Percentiles rank a stretch among this genome's conserved stretches.
Conservation (phyloP, 2,888 invertebrate genomes). For the Rhyacophila evoluta region DNA sequence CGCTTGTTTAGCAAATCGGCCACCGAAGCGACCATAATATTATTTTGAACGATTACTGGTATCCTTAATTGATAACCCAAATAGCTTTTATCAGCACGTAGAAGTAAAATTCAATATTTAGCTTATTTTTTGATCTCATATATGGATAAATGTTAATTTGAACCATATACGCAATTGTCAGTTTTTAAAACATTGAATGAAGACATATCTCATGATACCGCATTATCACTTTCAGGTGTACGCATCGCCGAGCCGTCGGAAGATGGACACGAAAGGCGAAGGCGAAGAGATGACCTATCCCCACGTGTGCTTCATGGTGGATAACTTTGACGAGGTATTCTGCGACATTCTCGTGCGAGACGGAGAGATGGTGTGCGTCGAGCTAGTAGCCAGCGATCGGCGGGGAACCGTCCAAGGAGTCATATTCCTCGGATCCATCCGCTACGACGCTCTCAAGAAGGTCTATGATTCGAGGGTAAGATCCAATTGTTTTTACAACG, state of each 20-base stretch:
- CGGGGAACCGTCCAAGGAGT: conserved; percentile 90
- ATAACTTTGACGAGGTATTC: conserved; percentile 98
- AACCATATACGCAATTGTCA: no score
- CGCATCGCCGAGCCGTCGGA: conserved; percentile 95
- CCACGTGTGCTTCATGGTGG: conserved; percentile 99
- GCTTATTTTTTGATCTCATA: no score
- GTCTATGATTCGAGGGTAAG: conserved; percentile 95
- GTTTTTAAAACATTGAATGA: no score
- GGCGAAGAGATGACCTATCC: conserved; percentile 99
- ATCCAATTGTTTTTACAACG: no score
- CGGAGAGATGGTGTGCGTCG: conserved; percentile 99
- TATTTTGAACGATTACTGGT: no score
- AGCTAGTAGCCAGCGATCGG: conserved; percentile 93
- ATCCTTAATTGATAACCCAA: no score
- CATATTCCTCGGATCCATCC: conserved; percentile 96
- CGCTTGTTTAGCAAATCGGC: no score
- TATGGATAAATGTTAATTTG: no score
- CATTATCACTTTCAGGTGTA: conserved; percentile 81
- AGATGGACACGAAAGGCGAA: conserved; percentile 99
- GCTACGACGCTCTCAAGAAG: conserved; percentile 96
- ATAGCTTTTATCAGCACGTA: no score
- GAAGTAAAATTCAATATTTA: no score
- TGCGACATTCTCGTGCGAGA: conserved; percentile 97
- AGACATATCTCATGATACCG: no score
- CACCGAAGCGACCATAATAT: no score